Percentiles rank a stretch among this genome's conserved stretches.
phyloP scores from a whole-genome alignment of 2,888 invertebrate species.

The Sinohyriopsis cumingii region DNA sequence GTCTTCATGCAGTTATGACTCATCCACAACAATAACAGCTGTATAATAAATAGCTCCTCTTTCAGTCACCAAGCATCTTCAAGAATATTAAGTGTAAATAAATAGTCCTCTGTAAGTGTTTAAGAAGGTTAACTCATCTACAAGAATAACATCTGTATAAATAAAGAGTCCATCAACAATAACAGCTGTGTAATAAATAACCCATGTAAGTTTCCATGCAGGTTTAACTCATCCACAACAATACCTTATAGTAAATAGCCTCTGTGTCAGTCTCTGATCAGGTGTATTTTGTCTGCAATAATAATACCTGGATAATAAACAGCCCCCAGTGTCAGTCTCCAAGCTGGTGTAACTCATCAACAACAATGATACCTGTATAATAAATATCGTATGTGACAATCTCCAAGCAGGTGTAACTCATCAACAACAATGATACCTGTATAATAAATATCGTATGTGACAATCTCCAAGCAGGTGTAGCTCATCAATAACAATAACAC shows the following conservation, averaged over 20 bases:
- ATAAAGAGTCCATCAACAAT: too few species aligned
- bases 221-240: constrained; percentile 82
- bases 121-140: constrained; percentile 96
- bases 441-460: neutral
- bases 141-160: constrained; percentile 83
- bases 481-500: constrained; percentile 95
- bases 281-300: constrained; percentile 93
- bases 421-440: constrained; percentile 85
- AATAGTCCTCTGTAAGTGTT: constrained; percentile 86
- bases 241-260: constrained; percentile 76
- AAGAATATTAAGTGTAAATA: too few species aligned
- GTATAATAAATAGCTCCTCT: neutral
- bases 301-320: constrained; percentile 78
- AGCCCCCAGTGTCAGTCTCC: constrained; percentile 77
- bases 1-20: neutral
- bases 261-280: constrained; percentile 90
- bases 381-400: constrained; percentile 85
- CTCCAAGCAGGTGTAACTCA: constrained; percentile 95
- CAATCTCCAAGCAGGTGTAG: constrained; percentile 92
- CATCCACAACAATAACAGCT: constrained; percentile 81
- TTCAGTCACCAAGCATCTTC: too few species aligned
- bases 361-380: constrained; percentile 82
- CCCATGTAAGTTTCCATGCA: too few species aligned
- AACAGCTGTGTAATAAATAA: too few species aligned
- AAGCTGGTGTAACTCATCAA: constrained; percentile 92